Conservation (phyloP, 35 echinoderm and acorn worm species). For the Nesometra sesokonis region DNA sequence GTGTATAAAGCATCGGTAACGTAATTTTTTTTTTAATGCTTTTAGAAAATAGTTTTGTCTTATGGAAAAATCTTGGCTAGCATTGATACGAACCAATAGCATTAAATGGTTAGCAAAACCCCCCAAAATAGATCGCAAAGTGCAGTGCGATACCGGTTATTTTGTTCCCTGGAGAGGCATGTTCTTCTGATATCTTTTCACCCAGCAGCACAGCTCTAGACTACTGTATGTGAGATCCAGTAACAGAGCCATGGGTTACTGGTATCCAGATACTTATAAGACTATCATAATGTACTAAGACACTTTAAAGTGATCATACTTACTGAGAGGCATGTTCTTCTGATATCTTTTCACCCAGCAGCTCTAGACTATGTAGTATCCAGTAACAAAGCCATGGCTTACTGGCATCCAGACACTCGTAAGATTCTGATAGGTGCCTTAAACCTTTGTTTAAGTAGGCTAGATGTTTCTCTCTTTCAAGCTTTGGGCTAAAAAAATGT, state of each 20-base stretch:
- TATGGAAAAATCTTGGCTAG: too few relatives aligned
- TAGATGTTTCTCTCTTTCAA: slow-evolving; percentile 72
- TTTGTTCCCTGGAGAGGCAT: not conserved
- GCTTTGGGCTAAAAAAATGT: slow-evolving; percentile 36
- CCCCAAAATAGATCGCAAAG: too few relatives aligned
- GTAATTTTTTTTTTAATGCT: too few relatives aligned
- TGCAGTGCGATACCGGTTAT: too few relatives aligned
- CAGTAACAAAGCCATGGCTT: slow-evolving; percentile 94
- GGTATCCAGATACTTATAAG: slow-evolving; percentile 86
- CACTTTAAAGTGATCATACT: not conserved
- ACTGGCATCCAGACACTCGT: slow-evolving; percentile 89
- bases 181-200: slow-evolving; percentile 46
- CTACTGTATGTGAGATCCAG: slow-evolving; percentile 78
- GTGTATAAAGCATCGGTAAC: too few relatives aligned
- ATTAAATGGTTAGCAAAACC: too few relatives aligned
- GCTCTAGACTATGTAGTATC: slow-evolving; percentile 78
- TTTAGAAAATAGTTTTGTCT: too few relatives aligned
- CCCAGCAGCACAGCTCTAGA: slow-evolving; percentile 26
- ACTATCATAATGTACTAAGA: slow-evolving; percentile 26
- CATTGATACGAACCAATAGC: too few relatives aligned
- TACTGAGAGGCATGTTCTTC: slow-evolving; percentile 40
- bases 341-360: slow-evolving; percentile 60
- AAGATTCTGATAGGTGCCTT: slow-evolving; percentile 53
- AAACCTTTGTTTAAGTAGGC: slow-evolving; percentile 80
- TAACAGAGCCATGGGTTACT: slow-evolving; percentile 92